Evolutionary conservation across 2,888 invertebrate species (phyloP).

Genomic region (Papilio gigon): DNA sequence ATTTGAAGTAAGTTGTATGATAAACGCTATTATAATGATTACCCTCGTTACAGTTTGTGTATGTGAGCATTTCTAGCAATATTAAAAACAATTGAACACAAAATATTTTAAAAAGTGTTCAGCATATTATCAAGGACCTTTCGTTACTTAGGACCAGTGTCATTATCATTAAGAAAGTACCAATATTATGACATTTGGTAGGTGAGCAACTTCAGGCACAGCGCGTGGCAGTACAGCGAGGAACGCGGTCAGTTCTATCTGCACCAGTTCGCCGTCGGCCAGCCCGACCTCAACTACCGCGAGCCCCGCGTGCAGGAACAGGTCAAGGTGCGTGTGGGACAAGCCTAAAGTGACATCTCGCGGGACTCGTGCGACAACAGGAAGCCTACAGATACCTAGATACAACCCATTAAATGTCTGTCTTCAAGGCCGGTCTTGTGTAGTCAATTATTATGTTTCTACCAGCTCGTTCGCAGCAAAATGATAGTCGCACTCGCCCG

Average conservation of each 20-base stretch:
- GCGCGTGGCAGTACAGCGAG: slow-evolving; percentile 87
- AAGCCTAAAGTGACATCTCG: neutral
- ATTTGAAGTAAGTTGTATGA: too few relatives aligned
- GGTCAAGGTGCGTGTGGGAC: slow-evolving; percentile 73
- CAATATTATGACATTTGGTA: too few relatives aligned
- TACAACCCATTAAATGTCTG: neutral
- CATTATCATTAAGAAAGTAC: too few relatives aligned
- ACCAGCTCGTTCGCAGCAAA: neutral
- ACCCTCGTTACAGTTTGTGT: too few relatives aligned
- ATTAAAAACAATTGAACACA: too few relatives aligned
- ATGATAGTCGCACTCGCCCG: neutral
- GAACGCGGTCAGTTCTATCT: slow-evolving; percentile 85
- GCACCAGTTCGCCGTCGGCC: slow-evolving; percentile 86
- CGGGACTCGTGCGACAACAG: neutral
- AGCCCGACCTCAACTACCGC: slow-evolving; percentile 89
- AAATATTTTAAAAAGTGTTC: too few relatives aligned
- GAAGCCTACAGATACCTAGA: neutral
- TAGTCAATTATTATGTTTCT: neutral
- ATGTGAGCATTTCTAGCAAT: too few relatives aligned
- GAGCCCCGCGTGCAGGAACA: slow-evolving; percentile 81
- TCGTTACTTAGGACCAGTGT: too few relatives aligned
- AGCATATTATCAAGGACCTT: too few relatives aligned
- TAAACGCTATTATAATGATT: too few relatives aligned
- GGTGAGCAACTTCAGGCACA: slow-evolving; percentile 83
- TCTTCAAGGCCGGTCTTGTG: neutral